A percentile compares a stretch with the other conserved stretches of the same genome.
Conservation (phyloP, 2,888 invertebrate species). For the Alcis repandata region DNA sequence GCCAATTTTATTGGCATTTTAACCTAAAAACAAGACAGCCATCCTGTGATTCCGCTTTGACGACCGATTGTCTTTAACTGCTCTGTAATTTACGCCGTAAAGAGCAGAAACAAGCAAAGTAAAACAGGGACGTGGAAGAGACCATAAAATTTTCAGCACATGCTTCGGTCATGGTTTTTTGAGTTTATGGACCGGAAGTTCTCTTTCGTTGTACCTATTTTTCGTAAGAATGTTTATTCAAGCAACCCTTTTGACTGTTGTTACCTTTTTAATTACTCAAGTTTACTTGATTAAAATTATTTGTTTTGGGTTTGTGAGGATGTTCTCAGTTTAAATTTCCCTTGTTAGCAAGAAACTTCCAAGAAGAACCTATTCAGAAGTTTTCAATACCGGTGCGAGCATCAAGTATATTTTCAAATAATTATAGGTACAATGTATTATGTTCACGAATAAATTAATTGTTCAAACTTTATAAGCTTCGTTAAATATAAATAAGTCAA, state of each 20-base stretch:
- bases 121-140: slow-evolving; percentile 12
- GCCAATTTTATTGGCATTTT: slow-evolving; percentile 22
- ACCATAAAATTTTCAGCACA: slow-evolving; percentile 19
- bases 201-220: not conserved
- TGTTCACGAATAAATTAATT: not conserved
- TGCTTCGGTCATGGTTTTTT: slow-evolving; percentile 10
- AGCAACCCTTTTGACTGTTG: not conserved
- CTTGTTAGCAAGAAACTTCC: not conserved
- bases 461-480: not conserved
- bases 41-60: slow-evolving; percentile 27
- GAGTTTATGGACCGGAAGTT: slow-evolving; percentile 1
- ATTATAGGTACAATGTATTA: not conserved
- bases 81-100: slow-evolving; percentile 31
- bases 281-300: not conserved
- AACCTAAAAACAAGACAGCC: slow-evolving; percentile 24
- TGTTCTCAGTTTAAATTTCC: not conserved
- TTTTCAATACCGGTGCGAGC: not conserved
- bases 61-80: slow-evolving; percentile 28
- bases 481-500: not conserved
- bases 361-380: not conserved
- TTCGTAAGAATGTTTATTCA: not conserved
- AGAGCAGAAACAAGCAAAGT: slow-evolving; percentile 22
- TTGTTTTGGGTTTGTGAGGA: not conserved
- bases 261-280: not conserved
- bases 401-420: not conserved